Evolutionary conservation across 2,888 invertebrate species (phyloP).

Genomic region (Dysmachus trigonus): DNA sequence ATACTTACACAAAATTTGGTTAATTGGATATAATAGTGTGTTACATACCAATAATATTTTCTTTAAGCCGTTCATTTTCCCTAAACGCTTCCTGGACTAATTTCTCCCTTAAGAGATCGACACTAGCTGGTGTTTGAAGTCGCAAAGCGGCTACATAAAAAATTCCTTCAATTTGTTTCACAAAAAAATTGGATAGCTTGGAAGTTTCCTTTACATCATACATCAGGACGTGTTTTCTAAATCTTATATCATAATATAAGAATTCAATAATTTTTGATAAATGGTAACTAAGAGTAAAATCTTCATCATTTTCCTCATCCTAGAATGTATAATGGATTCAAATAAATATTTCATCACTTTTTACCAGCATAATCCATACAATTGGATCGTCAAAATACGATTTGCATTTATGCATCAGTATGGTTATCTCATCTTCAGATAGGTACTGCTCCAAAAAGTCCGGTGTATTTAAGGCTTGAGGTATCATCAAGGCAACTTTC

Average conservation of each 20-base stretch:
- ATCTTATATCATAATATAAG: background rate
- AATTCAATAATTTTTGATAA: background rate
- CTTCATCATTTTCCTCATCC: background rate
- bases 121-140: background rate
- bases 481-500: background rate
- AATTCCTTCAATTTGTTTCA: background rate
- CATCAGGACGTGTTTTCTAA: background rate
- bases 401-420: background rate
- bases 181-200: background rate
- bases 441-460: background rate
- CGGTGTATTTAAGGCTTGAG: background rate
- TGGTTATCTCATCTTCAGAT: background rate
- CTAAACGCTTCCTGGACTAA: background rate
- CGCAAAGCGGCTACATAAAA: background rate
- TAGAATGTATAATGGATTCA: background rate
- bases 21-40: background rate
- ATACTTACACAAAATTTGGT: too few species aligned
- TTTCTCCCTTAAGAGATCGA: background rate
- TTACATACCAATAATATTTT: background rate
- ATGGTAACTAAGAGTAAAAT: background rate
- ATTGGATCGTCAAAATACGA: too few species aligned
- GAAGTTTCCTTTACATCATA: background rate
- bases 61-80: background rate
- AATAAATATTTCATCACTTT: background rate
- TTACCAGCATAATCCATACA: too few species aligned